phyloP scores from a whole-genome alignment of 2,113 vertebrate species.

The Panthera tigris region DNA sequence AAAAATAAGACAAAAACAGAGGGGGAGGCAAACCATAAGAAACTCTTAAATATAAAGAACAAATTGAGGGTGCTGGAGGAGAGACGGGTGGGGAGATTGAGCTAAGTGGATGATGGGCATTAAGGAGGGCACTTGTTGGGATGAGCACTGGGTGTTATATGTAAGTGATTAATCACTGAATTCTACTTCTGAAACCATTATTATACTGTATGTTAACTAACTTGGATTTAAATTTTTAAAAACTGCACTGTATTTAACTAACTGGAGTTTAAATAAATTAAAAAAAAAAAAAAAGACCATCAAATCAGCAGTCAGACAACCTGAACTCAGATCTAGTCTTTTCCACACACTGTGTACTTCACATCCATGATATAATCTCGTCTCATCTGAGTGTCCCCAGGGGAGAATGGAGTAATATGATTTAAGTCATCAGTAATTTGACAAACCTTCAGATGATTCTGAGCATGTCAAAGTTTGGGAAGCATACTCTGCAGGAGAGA shows the following conservation, averaged over 20 bases:
- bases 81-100: too few species aligned
- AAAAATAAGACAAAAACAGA: too few species aligned
- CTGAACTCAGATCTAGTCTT: background rate
- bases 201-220: too few species aligned
- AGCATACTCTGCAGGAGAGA: background rate
- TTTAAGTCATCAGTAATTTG: background rate
- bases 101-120: too few species aligned
- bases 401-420: background rate
- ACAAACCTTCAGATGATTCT: background rate
- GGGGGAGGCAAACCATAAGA: too few species aligned
- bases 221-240: too few species aligned
- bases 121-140: too few species aligned
- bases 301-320: background rate
- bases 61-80: too few species aligned
- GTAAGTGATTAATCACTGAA: too few species aligned
- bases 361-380: background rate
- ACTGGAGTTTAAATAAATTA: background rate
- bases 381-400: background rate
- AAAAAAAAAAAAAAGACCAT: background rate
- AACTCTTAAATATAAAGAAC: too few species aligned
- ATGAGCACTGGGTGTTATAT: too few species aligned
- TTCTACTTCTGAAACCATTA: too few species aligned
- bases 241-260: background rate
- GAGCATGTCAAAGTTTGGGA: background rate
- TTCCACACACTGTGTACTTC: background rate